phyloP scores from a whole-genome alignment of 2,888 invertebrate genomes.

The Caenorhabditis sp. region DNA sequence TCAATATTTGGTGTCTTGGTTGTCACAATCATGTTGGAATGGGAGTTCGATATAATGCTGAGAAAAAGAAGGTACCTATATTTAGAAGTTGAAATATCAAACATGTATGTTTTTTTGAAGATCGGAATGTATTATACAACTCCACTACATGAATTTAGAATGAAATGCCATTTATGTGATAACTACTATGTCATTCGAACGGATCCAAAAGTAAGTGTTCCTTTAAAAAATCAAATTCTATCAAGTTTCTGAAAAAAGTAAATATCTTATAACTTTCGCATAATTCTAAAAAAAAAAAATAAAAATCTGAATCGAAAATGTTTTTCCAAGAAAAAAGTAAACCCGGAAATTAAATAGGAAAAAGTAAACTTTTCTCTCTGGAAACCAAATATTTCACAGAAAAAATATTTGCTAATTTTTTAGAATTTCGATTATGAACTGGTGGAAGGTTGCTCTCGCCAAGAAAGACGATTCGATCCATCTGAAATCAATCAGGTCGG shows the following conservation, averaged over 20 bases:
- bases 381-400: background rate
- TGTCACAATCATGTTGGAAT: constrained; percentile 98
- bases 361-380: too few relatives aligned
- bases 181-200: constrained; percentile 98
- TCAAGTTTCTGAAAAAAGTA: too few relatives aligned
- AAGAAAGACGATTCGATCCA: constrained; percentile 98
- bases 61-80: constrained; percentile 75
- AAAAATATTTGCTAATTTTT: constrained; percentile 48
- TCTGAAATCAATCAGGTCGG: constrained; percentile 78
- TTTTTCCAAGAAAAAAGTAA: too few relatives aligned
- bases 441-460: constrained; percentile 89
- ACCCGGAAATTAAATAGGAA: too few relatives aligned
- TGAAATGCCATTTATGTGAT: constrained; percentile 98
- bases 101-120: constrained; percentile 16
- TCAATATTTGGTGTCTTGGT: constrained; percentile 99
- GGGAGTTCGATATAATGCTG: constrained; percentile 91
- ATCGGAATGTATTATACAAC: constrained; percentile 97
- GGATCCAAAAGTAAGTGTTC: constrained; percentile 89
- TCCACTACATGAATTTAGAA: constrained; percentile 94
- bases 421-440: constrained; percentile 96
- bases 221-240: too few relatives aligned
- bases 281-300: too few relatives aligned
- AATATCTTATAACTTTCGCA: too few relatives aligned
- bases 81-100: background rate
- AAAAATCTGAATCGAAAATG: too few relatives aligned